Evolutionary conservation across 2,888 invertebrate species (phyloP), one percentile per base, ranked within the genome.

Genomic region (Periphyllus acericola): DNA sequence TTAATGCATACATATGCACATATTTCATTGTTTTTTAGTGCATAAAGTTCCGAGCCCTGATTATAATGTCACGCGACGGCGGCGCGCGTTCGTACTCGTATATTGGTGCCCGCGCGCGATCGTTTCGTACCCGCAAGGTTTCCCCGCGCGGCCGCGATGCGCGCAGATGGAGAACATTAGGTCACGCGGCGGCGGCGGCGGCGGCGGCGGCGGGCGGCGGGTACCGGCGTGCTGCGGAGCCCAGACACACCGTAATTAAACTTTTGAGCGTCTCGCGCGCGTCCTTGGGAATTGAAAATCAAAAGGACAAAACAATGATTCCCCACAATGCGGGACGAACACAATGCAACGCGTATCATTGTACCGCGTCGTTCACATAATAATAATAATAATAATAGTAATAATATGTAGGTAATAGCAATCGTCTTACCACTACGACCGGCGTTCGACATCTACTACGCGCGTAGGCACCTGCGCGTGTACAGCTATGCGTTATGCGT

Each of bases 201-300:
- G 46, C 19, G 21, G 0, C 46, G 46, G 25, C 19, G 21, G 0
- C 46, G 46, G 25, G n/a, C 46, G 52, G n/a, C n/a, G n/a, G n/a
- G n/a, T n/a, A n/a, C n/a, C n/a, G n/a, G n/a, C n/a, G n/a, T n/a
- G n/a, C n/a, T 55, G 46, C 19, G 21, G 0, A 5, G 46, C 3
- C 40, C 40, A 78, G 52, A 78, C 52, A 78, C 52, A 78, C 78
- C 52, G 29, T 46, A 78, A 78, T 71, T 71, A 71, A 29, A 71
- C 71, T 71, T 71, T 71, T 29, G 29, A 71, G 11, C 25, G 2
- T n/a, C 25, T 68, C 29, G 29, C 25, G 29, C 25, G n/a, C 29
- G 71, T 71, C 71, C 71, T 71, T 71, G 71, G 32, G 32, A 11
- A 71, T 71, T 71, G 32, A 29, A 71, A 71, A 71, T 71, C n/a